phyloP scores from a whole-genome alignment of 2,797 vertebrate species.

The Danio aesculapii region DNA sequence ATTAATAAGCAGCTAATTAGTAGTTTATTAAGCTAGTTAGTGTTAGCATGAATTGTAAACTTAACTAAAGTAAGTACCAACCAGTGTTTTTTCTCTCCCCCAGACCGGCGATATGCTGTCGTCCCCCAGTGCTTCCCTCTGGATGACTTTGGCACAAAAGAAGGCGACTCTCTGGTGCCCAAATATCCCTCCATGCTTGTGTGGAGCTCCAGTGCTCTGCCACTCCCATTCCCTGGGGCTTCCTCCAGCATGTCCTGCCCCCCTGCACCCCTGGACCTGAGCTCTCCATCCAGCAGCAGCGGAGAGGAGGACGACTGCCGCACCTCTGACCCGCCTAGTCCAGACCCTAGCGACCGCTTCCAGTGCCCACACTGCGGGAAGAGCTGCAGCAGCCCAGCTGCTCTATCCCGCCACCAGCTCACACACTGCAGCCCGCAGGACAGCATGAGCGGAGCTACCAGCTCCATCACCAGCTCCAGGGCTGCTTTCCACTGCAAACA shows the following conservation, averaged over 20 bases:
- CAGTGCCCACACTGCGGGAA: slow-evolving; percentile 85
- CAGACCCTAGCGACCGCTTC: slow-evolving; percentile 79
- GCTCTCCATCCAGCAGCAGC: slow-evolving; percentile 79
- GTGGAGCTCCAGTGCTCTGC: slow-evolving; percentile 80
- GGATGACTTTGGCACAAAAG: slow-evolving; percentile 84
- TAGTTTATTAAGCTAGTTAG: too few species aligned
- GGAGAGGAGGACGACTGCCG: slow-evolving; percentile 91
- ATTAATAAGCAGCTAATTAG: too few species aligned
- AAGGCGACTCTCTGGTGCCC: slow-evolving; percentile 77
- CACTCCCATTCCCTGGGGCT: slow-evolving; percentile 72
- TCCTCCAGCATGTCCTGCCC: slow-evolving; percentile 69
- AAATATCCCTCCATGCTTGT: slow-evolving; percentile 80
- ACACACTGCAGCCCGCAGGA: slow-evolving; percentile 68
- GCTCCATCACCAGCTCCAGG: slow-evolving; percentile 50
- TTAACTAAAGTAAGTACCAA: too few species aligned
- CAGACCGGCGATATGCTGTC: slow-evolving; percentile 75
- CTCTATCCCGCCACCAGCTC: slow-evolving; percentile 87
- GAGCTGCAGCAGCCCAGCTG: slow-evolving; percentile 83
- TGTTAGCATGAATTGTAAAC: too few species aligned
- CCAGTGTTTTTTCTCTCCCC: too few species aligned
- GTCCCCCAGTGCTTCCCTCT: slow-evolving; percentile 80
- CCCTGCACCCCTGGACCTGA: slow-evolving; percentile 85
- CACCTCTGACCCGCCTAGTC: slow-evolving; percentile 89
- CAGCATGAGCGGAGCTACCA: slow-evolving; percentile 37
- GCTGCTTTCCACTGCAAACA: slow-evolving; percentile 95